Evolutionary conservation across 1,140 invertebrate genomes (phyloP).

Genomic region (Rhopalosiphum padi): DNA sequence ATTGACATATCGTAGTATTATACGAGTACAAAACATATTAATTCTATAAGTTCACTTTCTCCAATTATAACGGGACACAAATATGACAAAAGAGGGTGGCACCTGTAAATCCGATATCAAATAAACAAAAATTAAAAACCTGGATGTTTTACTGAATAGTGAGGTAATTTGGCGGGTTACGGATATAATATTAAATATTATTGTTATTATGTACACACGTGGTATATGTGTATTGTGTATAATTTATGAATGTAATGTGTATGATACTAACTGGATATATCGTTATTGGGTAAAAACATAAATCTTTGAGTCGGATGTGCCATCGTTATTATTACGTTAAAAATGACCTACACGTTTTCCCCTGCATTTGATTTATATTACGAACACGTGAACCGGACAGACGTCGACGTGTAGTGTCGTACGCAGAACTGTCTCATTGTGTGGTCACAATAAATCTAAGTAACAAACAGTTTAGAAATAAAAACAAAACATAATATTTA

Average conservation of each 20-base stretch:
- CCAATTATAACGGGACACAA: not conserved
- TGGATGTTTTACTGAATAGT: not conserved
- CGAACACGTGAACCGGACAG: not conserved
- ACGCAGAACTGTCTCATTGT: not conserved
- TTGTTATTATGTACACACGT: not conserved
- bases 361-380: not conserved
- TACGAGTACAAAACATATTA: not conserved
- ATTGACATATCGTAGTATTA: not conserved
- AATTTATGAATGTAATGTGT: not conserved
- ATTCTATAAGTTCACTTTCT: not conserved
- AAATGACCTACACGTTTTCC: not conserved
- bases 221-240: not conserved
- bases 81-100: not conserved
- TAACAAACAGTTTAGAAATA: constrained; percentile 5
- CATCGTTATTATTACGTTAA: not conserved
- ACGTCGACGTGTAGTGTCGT: not conserved
- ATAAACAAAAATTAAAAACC: not conserved
- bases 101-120: not conserved
- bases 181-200: not conserved
- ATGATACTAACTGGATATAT: not conserved
- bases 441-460: constrained; percentile 1
- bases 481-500: not conserved
- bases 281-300: not conserved
- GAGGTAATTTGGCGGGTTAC: not conserved
- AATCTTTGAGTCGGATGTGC: not conserved